Base-by-base conservation (phyloP, 2,113 vertebrate genomes). In the Anas platyrhynchos region DNA sequence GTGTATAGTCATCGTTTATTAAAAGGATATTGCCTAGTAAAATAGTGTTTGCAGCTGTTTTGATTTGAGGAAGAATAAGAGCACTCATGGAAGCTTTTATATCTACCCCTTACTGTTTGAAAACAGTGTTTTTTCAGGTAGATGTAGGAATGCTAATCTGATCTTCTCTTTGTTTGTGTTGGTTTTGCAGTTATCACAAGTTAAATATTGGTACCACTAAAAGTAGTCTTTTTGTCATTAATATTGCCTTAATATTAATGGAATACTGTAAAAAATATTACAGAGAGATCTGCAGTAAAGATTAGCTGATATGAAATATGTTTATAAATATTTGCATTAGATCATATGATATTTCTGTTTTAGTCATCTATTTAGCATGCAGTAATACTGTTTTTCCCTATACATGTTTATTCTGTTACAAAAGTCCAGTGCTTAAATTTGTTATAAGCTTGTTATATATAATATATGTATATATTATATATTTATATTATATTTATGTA, bases 71-170 rank as follows among this genome's bases (percentile, higher is more conserved):
- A 46, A 75, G 88, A 20, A 5, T 17, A 62, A 78, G 6, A 48
- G 1, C 1, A 6, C 3, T 3, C 1, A 0, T 4, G 36, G 12
- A 86, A 69, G 29, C 1, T 55, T 93, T 83, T 84, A 3, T 50
- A 75, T 41, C 5, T 13, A 6, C 13, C 11, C 34, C 20, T 52
- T 41, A 38, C 29, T 48, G 26, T 74, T 36, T n/a, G 18, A 76
- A 93, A 55, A 0, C 10, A 43, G 18, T 44, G 14, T 54, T 91
- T 77, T 62, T 20, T 50, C 36, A 69, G 23, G 36, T 16, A 71
- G 8, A 50, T 62, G 56, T 79, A 34, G 13, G 5, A 18, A 15
- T 66, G 5, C 12, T 56, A 38, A 55, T 68, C 26, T 69, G 25
- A 61, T 61, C 11, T 52, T 11, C 58, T 31, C 10, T 44, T 26